Percentiles rank a stretch among this genome's conserved stretches.
phyloP scores from a whole-genome alignment of 2,113 vertebrate genomes.

The Abramis brama region DNA sequence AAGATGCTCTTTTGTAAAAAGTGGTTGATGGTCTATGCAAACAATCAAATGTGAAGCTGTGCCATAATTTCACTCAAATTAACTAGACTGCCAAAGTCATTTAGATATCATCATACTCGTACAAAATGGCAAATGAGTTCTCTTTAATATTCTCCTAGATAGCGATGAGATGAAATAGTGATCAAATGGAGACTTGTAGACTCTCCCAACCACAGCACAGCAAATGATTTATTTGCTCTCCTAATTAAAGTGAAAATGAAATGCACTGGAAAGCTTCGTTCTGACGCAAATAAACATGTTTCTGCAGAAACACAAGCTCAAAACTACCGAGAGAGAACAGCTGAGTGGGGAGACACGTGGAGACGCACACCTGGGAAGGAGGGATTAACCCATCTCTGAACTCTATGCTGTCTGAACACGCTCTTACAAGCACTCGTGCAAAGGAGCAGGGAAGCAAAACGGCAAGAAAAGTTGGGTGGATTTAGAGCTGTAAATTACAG shows the following conservation, averaged over 20 bases:
- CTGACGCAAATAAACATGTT: conserved; percentile 1
- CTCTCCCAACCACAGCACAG: neutral
- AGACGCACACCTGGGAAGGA: conserved; percentile 24
- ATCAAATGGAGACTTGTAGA: neutral
- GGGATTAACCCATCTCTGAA: conserved; percentile 31
- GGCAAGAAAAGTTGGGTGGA: neutral
- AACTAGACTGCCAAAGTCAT: neutral
- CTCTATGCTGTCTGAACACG: conserved; percentile 22
- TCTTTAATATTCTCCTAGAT: too few relatives aligned
- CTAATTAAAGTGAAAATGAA: conserved; percentile 26
- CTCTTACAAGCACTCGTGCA: neutral
- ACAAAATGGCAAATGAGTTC: too few relatives aligned
- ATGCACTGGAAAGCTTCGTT: neutral
- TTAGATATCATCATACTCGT: too few relatives aligned
- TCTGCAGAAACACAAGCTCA: neutral
- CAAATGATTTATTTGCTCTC: conserved; percentile 23
- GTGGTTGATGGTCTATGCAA: neutral
- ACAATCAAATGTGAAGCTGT: neutral
- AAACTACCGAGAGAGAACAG: neutral
- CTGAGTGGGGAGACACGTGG: neutral
- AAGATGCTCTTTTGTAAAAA: neutral
- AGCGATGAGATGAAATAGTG: neutral
- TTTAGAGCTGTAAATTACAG: neutral
- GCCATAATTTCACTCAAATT: neutral
- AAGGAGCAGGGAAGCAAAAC: neutral